Conservation (phyloP, 2,797 vertebrate species). For the Acropternis orthonyx region DNA sequence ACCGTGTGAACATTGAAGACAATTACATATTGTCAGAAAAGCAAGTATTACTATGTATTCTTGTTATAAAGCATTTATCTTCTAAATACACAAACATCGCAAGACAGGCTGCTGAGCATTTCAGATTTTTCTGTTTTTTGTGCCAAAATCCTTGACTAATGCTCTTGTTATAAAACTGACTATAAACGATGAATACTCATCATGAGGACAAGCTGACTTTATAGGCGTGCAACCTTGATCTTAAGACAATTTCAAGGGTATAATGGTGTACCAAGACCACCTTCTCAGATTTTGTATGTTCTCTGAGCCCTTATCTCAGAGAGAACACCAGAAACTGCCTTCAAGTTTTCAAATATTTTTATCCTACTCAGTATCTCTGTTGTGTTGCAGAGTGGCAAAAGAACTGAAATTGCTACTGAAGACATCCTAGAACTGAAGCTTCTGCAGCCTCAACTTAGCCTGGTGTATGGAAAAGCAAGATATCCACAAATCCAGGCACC, state of each 20-base stretch:
- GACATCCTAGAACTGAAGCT: not conserved
- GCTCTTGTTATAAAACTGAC: not conserved
- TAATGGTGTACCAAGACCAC: not conserved
- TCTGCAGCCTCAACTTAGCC: not conserved
- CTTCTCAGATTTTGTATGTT: not conserved
- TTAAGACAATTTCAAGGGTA: not conserved
- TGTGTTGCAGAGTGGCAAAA: not conserved
- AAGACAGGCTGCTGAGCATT: not conserved
- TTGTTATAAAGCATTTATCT: not conserved
- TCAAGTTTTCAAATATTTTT: not conserved
- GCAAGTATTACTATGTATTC: fast-evolving
- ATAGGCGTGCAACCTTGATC: not conserved
- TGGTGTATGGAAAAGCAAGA: not conserved
- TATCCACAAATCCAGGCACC: not conserved
- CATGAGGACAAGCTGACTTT: not conserved
- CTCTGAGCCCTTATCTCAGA: not conserved
- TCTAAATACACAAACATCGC: not conserved
- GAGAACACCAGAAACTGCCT: not conserved
- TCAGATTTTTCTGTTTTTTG: not conserved
- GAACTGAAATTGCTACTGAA: not conserved
- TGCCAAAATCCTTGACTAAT: not conserved
- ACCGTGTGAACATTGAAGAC: not conserved
- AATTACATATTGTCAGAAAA: not conserved
- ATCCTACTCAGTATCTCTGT: not conserved
- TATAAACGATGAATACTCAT: not conserved